A percentile compares a stretch with the other conserved stretches of the same genome.
Evolutionary conservation across 2,797 vertebrate genomes (phyloP).

Genomic region (Spizella passerina): DNA sequence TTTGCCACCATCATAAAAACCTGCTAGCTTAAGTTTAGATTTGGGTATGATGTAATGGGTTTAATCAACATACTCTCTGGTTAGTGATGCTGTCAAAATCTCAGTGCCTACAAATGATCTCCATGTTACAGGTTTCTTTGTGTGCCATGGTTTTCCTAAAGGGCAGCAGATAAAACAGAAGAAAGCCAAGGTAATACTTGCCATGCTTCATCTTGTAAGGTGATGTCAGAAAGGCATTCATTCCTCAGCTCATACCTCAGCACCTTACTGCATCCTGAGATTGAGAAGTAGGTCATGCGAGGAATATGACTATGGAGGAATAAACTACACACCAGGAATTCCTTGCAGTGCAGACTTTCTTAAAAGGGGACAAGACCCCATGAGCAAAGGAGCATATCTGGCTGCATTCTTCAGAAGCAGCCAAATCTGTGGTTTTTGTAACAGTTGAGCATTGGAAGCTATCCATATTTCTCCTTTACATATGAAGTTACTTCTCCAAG

Average conservation of each 20-base stretch:
- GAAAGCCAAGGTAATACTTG: not conserved
- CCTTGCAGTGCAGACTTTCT: not conserved
- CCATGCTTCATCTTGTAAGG: accelerated
- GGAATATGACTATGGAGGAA: not conserved
- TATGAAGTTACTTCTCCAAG: accelerated
- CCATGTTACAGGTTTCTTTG: not conserved
- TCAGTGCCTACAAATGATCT: not conserved
- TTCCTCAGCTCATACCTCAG: not conserved
- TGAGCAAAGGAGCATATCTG: not conserved
- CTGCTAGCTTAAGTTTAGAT: not conserved
- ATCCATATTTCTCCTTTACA: accelerated
- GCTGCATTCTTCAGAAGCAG: not conserved
- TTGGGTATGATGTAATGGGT: not conserved
- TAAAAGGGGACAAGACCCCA: not conserved
- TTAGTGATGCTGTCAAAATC: not conserved
- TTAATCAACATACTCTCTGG: not conserved
- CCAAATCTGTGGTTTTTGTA: accelerated
- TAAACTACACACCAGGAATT: not conserved
- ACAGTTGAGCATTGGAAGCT: not conserved
- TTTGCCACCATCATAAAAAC: not conserved
- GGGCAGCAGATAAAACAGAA: not conserved
- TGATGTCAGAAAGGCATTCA: not conserved
- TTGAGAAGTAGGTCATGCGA: not conserved
- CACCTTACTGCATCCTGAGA: not conserved
- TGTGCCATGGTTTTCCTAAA: not conserved